Percentiles rank a stretch among this genome's conserved stretches.
phyloP scores from a whole-genome alignment of 2,888 invertebrate genomes.

The Ormyrus rosae region DNA sequence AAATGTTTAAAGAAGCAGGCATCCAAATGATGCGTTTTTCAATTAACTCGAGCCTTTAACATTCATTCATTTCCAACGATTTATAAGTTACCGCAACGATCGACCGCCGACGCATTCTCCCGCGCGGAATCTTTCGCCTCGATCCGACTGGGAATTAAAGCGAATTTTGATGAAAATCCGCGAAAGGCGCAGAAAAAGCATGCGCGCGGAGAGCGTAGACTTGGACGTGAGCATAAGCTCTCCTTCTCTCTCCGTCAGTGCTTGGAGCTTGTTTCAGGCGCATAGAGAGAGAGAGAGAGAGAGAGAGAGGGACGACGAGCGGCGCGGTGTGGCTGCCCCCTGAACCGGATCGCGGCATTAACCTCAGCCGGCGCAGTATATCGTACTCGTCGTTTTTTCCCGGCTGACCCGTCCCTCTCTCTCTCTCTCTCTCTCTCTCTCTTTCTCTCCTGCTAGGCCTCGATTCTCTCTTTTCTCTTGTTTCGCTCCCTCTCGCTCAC shows the following conservation, averaged over 20 bases:
- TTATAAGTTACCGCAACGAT: too few relatives aligned
- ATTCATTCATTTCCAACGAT: too few relatives aligned
- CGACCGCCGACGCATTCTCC: too few relatives aligned
- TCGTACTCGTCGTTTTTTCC: slow-evolving; percentile 58
- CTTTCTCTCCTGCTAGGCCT: slow-evolving; percentile 41
- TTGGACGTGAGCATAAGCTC: slow-evolving; percentile 5
- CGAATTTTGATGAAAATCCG: slow-evolving; percentile 1
- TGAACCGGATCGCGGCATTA: slow-evolving; percentile 74
- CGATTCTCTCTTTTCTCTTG: slow-evolving; percentile 43
- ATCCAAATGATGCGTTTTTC: too few relatives aligned
- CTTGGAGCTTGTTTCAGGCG: slow-evolving; percentile 16
- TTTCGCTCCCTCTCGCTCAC: slow-evolving; percentile 35
- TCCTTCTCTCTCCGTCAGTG: background rate
- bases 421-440: slow-evolving; percentile 34
- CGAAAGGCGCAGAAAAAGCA: background rate
- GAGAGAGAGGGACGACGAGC: slow-evolving; percentile 1
- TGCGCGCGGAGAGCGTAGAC: too few relatives aligned
- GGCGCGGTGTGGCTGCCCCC: slow-evolving; percentile 66
- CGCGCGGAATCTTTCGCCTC: too few relatives aligned
- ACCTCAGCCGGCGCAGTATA: slow-evolving; percentile 67
- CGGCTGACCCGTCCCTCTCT: slow-evolving; percentile 49
- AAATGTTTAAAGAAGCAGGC: too few relatives aligned
- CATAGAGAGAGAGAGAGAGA: background rate
- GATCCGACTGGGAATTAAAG: too few relatives aligned
- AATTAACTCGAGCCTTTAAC: too few relatives aligned